A percentile compares a stretch with the other conserved stretches of the same genome.
These are phyloP conservation scores for Seira ritae DNA, from an alignment of 2,888 invertebrate species.

Conservation along the genomic window DNA sequence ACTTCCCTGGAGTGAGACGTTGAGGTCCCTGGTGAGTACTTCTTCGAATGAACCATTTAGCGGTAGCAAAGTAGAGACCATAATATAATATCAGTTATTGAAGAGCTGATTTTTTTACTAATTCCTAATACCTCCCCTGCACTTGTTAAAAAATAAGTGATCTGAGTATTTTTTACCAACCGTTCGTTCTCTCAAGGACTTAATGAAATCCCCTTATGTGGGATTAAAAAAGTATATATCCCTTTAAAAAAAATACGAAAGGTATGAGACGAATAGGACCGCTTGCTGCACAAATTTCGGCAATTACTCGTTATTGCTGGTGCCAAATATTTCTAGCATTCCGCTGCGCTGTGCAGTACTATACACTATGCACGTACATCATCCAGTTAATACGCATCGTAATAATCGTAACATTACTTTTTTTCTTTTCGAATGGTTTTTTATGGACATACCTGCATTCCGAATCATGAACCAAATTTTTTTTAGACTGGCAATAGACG, in stretches of 20 bases:
- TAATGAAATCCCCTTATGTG: neutral
- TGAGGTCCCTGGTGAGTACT: constrained; percentile 51
- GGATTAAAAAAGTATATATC: neutral
- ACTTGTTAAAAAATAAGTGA: neutral
- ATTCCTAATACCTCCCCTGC: neutral
- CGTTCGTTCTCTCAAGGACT: neutral
- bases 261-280: neutral
- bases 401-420: too few species aligned
- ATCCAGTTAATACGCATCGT: too few species aligned
- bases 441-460: neutral
- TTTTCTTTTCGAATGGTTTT: too few species aligned
- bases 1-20: constrained; percentile 43
- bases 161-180: neutral
- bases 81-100: neutral
- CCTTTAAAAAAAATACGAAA: neutral
- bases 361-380: too few species aligned
- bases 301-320: neutral
- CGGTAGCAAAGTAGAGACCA: neutral
- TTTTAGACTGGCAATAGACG: too few species aligned
- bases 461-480: neutral
- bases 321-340: neutral
- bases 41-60: constrained; percentile 16
- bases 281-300: neutral
- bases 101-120: constrained; percentile 5
- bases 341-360: too few species aligned